Conservation (phyloP, 2,888 invertebrate species). For the Drosophila paramelanica region DNA sequence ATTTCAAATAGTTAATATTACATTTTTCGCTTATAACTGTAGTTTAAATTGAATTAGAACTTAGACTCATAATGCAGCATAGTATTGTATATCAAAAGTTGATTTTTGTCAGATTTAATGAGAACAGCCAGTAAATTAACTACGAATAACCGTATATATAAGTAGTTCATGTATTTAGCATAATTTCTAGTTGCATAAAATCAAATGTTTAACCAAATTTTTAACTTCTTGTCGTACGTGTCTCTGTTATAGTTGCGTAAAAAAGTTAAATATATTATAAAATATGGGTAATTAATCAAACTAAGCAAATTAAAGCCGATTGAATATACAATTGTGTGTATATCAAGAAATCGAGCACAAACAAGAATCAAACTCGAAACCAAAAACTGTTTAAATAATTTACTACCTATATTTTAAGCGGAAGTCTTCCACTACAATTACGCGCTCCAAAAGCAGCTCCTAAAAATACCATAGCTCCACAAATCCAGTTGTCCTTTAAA, state of each 20-base stretch:
- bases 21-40: constrained; percentile 65
- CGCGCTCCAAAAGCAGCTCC: constrained; percentile 10
- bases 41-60: constrained; percentile 39
- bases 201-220: constrained; percentile 61
- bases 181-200: constrained; percentile 55
- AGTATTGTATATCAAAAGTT: constrained; percentile 56
- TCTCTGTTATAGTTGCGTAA: constrained; percentile 68
- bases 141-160: constrained; percentile 41
- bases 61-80: constrained; percentile 45
- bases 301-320: constrained; percentile 28
- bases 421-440: constrained; percentile 84
- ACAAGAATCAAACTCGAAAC: constrained; percentile 46
- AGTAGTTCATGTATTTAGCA: constrained; percentile 57
- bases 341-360: constrained; percentile 7
- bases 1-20: constrained; percentile 53
- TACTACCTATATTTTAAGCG: constrained; percentile 82
- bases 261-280: constrained; percentile 37
- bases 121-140: constrained; percentile 39
- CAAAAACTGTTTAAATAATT: constrained; percentile 54
- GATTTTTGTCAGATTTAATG: constrained; percentile 51
- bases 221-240: constrained; percentile 58
- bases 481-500: constrained; percentile 19
- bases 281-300: constrained; percentile 49
- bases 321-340: constrained; percentile 7
- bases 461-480: constrained; percentile 12